These are phyloP conservation scores for Aporophyla nigra DNA, from an alignment of 2,888 invertebrate species.

Conservation along the genomic window DNA sequence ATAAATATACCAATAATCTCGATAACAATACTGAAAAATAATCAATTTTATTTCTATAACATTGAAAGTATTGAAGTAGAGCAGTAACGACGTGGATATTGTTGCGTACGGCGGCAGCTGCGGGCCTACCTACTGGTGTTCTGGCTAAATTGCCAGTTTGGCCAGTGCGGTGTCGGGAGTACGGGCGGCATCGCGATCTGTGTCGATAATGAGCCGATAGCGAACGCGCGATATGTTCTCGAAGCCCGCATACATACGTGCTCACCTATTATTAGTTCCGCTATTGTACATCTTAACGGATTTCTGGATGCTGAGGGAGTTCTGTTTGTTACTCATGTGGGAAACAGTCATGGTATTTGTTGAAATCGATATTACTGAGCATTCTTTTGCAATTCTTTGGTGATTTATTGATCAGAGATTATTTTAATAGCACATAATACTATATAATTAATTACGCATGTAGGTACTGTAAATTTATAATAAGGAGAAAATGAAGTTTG, in stretches of 20 bases:
- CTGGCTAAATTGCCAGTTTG: constrained; percentile 49
- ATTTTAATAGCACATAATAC: not conserved
- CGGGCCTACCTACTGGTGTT: constrained; percentile 36
- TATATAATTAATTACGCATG: not conserved
- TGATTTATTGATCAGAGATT: constrained; percentile 8
- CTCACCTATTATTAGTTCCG: constrained; percentile 70
- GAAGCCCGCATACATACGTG: constrained; percentile 77
- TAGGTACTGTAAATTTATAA: not conserved
- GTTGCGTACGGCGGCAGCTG: constrained; percentile 46
- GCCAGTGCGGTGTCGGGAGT: constrained; percentile 39
- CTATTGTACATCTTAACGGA: constrained; percentile 69
- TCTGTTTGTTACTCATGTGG: constrained; percentile 55
- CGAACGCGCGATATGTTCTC: constrained; percentile 57
- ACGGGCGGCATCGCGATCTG: constrained; percentile 56
- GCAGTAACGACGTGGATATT: constrained; percentile 35
- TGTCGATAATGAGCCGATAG: constrained; percentile 72
- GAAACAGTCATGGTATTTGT: constrained; percentile 29
- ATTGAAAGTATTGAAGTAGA: constrained; percentile 54
- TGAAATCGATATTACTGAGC: constrained; percentile 17
- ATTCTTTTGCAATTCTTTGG: not conserved
- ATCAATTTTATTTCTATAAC: constrained; percentile 6
- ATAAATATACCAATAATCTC: not conserved
- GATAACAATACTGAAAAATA: constrained; percentile 25
- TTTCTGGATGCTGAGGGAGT: constrained; percentile 71
- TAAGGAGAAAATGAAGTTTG: not conserved